phyloP scores from a whole-genome alignment of 2,113 vertebrate species.

The Merops nubicus region DNA sequence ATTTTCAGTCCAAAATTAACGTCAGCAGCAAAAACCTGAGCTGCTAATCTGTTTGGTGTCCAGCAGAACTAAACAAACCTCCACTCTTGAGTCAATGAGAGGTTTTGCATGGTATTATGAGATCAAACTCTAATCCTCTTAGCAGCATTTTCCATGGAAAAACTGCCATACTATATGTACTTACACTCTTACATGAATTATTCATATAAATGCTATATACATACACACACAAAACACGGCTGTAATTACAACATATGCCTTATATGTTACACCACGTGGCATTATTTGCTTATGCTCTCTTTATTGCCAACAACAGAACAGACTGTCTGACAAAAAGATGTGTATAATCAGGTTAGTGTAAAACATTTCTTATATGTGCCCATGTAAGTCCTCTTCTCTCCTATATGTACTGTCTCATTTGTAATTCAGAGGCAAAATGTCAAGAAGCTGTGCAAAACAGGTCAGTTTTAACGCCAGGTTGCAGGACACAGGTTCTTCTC shows the following conservation, averaged over 20 bases:
- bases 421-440: not conserved
- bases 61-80: not conserved
- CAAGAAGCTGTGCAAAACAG: not conserved
- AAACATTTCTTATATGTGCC: not conserved
- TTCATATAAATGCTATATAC: not conserved
- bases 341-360: not conserved
- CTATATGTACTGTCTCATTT: not conserved
- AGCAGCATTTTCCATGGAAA: not conserved
- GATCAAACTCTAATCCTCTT: conserved; percentile 31
- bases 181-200: not conserved
- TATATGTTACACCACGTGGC: not conserved
- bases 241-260: not conserved
- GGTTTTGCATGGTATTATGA: not conserved
- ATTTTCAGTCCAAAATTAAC: not conserved
- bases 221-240: not conserved
- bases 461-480: not conserved
- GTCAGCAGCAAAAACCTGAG: not conserved
- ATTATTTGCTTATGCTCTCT: not conserved
- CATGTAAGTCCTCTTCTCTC: not conserved
- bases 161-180: not conserved
- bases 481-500: not conserved
- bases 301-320: not conserved
- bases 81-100: not conserved
- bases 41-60: not conserved
- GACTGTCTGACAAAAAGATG: not conserved